phyloP scores from a whole-genome alignment of 2,888 invertebrate species.

The Platycheirus albimanus region DNA sequence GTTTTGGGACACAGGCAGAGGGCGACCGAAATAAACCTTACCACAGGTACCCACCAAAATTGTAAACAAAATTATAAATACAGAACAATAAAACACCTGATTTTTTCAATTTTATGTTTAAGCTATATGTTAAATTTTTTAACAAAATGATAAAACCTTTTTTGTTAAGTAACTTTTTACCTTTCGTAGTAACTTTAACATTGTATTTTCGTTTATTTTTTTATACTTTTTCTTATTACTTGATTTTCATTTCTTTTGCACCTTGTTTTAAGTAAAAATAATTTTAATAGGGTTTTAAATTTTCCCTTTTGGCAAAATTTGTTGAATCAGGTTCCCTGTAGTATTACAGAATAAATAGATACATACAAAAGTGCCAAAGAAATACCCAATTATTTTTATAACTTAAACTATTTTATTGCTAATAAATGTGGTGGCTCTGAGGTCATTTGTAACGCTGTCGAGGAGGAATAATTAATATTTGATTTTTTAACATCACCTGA shows the following conservation, averaged over 20 bases:
- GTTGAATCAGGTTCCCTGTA: background rate
- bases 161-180: conserved; percentile 63
- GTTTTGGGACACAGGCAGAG: conserved; percentile 98
- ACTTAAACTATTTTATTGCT: conserved; percentile 17
- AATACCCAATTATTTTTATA: conserved; percentile 20
- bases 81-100: conserved; percentile 71
- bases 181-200: conserved; percentile 29
- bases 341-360: conserved; percentile 29
- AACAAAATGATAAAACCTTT: conserved; percentile 32
- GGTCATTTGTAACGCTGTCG: conserved; percentile 58
- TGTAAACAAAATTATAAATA: conserved; percentile 76
- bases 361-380: conserved; percentile 52
- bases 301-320: conserved; percentile 4
- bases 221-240: conserved; percentile 47
- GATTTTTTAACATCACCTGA: conserved; percentile 53
- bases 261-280: conserved; percentile 57
- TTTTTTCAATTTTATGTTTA: conserved; percentile 37
- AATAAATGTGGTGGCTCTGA: conserved; percentile 43
- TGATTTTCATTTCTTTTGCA: conserved; percentile 49
- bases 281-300: conserved; percentile 19
- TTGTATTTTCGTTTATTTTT: conserved; percentile 28
- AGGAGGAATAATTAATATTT: conserved; percentile 52
- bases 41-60: conserved; percentile 91
- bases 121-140: conserved; percentile 30
- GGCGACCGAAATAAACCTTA: conserved; percentile 95